Evolutionary conservation across 2,888 invertebrate genomes (phyloP).

Genomic region (Diachrysia chrysitis): DNA sequence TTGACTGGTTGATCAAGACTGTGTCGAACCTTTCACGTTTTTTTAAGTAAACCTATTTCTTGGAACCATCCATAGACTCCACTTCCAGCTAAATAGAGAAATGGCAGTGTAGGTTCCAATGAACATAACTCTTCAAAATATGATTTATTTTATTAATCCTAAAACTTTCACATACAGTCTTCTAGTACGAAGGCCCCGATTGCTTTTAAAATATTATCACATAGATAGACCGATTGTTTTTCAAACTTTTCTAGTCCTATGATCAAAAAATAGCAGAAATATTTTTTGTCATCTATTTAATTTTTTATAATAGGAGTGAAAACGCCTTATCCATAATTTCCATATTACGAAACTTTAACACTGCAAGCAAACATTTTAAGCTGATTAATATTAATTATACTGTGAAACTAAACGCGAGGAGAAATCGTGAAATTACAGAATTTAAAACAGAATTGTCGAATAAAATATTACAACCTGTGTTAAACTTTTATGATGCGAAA

Average conservation of each 20-base stretch:
- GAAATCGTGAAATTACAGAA: background rate
- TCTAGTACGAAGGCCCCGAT: background rate
- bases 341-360: background rate
- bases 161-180: background rate
- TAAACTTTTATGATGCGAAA: too few species aligned
- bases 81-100: background rate
- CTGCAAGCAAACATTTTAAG: background rate
- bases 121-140: background rate
- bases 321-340: background rate
- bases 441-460: background rate
- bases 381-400: constrained; percentile 8
- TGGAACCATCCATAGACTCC: too few species aligned
- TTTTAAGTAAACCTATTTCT: background rate
- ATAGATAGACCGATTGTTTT: background rate
- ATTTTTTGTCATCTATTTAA: too few species aligned
- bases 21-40: background rate
- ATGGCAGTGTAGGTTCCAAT: background rate
- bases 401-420: background rate
- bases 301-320: too few species aligned
- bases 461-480: too few species aligned
- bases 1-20: background rate
- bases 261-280: background rate
- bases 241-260: background rate
- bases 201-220: background rate
- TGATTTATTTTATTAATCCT: background rate